Base-by-base conservation (phyloP, 2,113 vertebrate species). In the Chaenogobius annularis region DNA sequence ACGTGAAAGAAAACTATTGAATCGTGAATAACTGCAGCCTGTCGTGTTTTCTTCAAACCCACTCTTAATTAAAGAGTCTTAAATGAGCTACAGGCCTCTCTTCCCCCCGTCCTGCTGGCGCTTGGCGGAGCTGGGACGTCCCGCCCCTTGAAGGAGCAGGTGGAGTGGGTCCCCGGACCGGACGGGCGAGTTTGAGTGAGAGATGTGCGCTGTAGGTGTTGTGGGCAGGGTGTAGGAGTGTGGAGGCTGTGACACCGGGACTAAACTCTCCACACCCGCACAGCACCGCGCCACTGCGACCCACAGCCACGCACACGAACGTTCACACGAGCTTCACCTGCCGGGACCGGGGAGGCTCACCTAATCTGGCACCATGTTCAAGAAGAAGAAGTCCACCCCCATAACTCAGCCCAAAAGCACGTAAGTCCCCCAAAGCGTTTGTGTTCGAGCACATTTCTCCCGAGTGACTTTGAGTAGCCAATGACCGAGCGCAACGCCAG, bases 401-500 rank as follows among this genome's bases (percentile, higher is more conserved):
- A 63, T 63, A n/a, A 43, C 61, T 35, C 35, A n/a, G 35, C 35
- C 61, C 61, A 63, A 63, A 63, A 61, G 12, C 26, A 61, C 58
- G 35, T 40, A 40, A 40, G 35, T 40, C 14, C 23, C 23, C 7
- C 3, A 15, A 19, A 10, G 7, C 9, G 14, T 10, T 1, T 40
- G 35, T 40, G 7, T 19, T 19, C 7, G 3, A 43, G 40, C 7
- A 43, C 7, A 43, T 7, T 43, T 43, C 3, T 43, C 10, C 9
- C 9, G 9, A 9, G 37, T 40, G 37, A 40, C 4, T 40, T 40
- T 5, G 9, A 40, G 37, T 40, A 9, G 4, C 4, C 9, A 9
- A 5, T 40, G 37, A 9, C 37, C 9, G 37, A 40, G 9, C 4
- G 37, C 9, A 9, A 40, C 4, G 9, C 4, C 9, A 9, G 9